A percentile compares a stretch with the other conserved stretches of the same genome.
phyloP scores from a whole-genome alignment of 2,113 vertebrate species.

The Cepphus grylle region DNA sequence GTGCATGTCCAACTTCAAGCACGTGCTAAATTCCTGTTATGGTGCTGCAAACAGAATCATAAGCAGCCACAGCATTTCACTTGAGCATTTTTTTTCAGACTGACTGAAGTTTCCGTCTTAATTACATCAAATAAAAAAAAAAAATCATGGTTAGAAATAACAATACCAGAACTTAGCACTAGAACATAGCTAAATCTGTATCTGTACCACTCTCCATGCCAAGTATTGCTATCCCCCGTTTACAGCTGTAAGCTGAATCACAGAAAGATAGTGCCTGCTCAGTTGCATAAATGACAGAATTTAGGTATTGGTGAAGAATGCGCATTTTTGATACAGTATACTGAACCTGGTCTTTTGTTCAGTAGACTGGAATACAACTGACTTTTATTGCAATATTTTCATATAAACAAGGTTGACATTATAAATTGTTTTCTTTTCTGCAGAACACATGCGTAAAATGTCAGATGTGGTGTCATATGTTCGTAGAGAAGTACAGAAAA shows the following conservation, averaged over 20 bases:
- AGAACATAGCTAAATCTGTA: background rate
- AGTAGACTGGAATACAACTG: background rate
- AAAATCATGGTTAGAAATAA: background rate
- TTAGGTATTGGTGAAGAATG: background rate
- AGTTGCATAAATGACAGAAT: background rate
- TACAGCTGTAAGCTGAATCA: background rate
- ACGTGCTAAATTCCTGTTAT: background rate
- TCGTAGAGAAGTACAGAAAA: background rate
- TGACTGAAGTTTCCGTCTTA: background rate
- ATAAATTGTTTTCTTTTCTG: slow-evolving; percentile 24
- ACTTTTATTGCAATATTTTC: background rate
- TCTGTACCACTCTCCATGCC: background rate
- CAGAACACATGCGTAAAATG: slow-evolving; percentile 16
- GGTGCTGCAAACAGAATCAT: background rate
- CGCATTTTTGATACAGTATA: background rate
- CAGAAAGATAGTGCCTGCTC: background rate
- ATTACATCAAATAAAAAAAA: background rate
- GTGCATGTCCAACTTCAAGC: background rate
- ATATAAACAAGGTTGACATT: background rate
- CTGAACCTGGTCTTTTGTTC: background rate
- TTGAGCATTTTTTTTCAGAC: background rate
- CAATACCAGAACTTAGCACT: background rate
- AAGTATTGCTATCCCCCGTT: background rate
- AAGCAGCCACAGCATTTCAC: background rate
- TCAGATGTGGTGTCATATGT: background rate